phyloP scores from a whole-genome alignment of 2,888 invertebrate genomes.

The Coleophora flavipennella region DNA sequence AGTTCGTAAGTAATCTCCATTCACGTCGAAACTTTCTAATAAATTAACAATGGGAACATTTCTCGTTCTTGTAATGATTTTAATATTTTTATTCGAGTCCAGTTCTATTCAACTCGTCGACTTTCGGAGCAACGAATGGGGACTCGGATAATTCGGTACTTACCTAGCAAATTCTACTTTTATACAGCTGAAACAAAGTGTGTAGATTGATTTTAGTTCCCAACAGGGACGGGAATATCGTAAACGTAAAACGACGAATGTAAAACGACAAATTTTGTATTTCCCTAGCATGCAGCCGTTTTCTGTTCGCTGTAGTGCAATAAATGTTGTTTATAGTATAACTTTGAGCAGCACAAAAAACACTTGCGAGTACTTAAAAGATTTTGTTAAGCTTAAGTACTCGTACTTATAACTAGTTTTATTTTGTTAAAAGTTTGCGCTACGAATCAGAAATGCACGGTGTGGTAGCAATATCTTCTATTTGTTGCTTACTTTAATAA shows the following conservation, averaged over 20 bases:
- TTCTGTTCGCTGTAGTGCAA: no score
- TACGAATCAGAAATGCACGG: no score
- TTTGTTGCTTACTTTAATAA: no score
- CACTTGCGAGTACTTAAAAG: no score
- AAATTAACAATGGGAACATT: constrained; percentile 35
- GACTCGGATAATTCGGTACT: not conserved
- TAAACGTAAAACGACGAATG: constrained; percentile 4
- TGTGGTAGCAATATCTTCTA: no score
- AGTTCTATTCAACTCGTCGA: not conserved
- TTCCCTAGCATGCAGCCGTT: no score
- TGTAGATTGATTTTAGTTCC: constrained; percentile 1
- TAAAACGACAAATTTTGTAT: no score
- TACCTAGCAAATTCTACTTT: not conserved
- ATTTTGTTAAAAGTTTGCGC: no score
- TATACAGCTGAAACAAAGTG: not conserved
- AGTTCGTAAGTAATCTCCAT: constrained; percentile 45
- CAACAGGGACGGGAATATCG: not conserved
- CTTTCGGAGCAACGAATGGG: not conserved
- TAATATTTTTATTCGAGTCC: constrained; percentile 18
- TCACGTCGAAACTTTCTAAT: constrained; percentile 45
- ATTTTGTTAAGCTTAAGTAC: no score
- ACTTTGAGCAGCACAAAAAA: no score
- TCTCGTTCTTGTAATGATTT: constrained; percentile 28
- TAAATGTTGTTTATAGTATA: no score
- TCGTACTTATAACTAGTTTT: no score